Evolutionary conservation across 2,888 invertebrate species (phyloP), one percentile per base, ranked within the genome.

Genomic region (Crematogaster levior): DNA sequence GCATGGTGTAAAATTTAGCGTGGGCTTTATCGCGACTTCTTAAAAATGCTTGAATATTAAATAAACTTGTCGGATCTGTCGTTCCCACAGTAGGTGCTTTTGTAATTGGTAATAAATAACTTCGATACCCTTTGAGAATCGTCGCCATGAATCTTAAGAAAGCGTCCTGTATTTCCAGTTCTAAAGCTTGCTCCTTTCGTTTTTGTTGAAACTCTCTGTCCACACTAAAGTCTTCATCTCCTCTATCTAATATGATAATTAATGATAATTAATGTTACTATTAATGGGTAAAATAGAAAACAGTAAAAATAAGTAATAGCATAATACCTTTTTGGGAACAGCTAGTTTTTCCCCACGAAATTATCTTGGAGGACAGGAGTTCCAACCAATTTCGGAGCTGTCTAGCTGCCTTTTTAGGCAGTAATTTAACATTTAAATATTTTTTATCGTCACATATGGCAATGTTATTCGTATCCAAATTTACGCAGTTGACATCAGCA

Each of bases 381-480:
- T 98, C 98, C 77, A 99, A 95, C 1, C 97, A 97, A 88, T 97
- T 96, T 87, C 97, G 96, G 65, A 99, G 95, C 82, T 96, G 96
- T 90, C 98, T 97, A 2, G 98, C 97, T 75, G 99, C 97, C 92
- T 98, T 97, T 95, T 98, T 98, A 0, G 98, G 98, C 89, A 98
- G 94, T 81, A 98, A 92, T 95, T 98, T 98, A 2, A 96, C 95
- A 80, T 96, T 97, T 91, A 98, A 95, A 93, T 97, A 96, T 90
- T 97, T 96, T 93, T 98, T 98, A 81, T 98, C 97, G 93, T 99
- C 99, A 92, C 98, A 98, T 87, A 98, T 96, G 85, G 98, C 98
- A 85, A 99, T 98, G 91, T 98, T 98, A 93, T 98, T 98, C 0
- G 99, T 99, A 93, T 99, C 99, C 93, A 99, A 96, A 95, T 99